phyloP scores from a whole-genome alignment of 2,888 invertebrate genomes.

The Hecatera dysodea region DNA sequence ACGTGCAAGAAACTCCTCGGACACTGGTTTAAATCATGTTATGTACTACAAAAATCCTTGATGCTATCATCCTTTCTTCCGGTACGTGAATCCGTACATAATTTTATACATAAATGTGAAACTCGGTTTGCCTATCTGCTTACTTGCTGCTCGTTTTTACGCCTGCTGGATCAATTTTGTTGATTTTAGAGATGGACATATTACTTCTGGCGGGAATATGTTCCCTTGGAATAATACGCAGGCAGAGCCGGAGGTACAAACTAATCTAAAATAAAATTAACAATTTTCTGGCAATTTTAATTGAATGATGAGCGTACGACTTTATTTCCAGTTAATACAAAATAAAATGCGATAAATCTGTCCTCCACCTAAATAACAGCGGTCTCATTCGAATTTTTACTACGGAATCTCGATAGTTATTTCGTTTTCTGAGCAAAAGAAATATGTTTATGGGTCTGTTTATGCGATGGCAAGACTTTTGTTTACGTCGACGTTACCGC shows the following conservation, averaged over 20 bases:
- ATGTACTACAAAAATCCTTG: too few species aligned
- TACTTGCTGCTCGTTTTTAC: not conserved
- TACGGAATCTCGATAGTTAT: conserved; percentile 65
- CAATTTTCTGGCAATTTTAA: conserved; percentile 17
- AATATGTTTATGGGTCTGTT: conserved; percentile 70
- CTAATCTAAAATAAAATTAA: not conserved
- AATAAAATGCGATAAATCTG: conserved; percentile 66
- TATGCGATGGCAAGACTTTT: conserved; percentile 66
- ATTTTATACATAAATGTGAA: not conserved
- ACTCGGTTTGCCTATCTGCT: not conserved
- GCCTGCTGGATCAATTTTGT: not conserved
- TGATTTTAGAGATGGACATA: not conserved
- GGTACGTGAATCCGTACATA: not conserved
- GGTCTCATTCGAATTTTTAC: conserved; percentile 67
- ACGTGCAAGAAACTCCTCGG: too few species aligned
- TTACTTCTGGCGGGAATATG: too few species aligned
- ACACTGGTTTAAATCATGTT: too few species aligned
- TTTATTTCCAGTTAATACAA: conserved; percentile 41
- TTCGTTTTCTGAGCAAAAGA: conserved; percentile 66
- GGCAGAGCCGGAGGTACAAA: not conserved
- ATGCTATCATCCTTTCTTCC: not conserved
- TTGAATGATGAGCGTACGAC: conserved; percentile 30
- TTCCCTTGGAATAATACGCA: not conserved
- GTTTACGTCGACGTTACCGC: conserved; percentile 64
- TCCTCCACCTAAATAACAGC: conserved; percentile 64